These are phyloP conservation scores for Brachymystax lenok DNA, from an alignment of 2,797 vertebrate species.

Conservation along the genomic window DNA sequence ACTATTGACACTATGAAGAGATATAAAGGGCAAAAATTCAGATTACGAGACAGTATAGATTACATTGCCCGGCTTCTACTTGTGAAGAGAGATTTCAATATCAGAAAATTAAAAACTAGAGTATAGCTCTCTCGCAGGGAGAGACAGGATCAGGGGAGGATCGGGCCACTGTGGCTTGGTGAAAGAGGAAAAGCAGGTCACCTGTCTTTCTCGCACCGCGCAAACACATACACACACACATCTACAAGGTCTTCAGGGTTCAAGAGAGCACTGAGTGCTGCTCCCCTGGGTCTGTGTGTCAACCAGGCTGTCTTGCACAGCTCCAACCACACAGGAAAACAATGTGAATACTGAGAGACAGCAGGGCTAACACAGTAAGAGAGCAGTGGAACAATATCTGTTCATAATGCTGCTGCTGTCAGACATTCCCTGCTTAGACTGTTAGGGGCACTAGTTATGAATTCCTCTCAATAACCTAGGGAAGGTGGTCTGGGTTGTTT, in stretches of 20 bases:
- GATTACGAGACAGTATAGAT: background rate
- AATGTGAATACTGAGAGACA: conserved; percentile 1
- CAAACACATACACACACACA: background rate
- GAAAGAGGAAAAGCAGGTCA: background rate
- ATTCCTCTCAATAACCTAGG: background rate
- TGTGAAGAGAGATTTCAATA: background rate
- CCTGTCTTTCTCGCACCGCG: background rate
- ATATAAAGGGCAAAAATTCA: background rate
- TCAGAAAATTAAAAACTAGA: background rate
- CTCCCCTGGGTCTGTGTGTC: background rate
- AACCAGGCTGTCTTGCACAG: conserved; percentile 21
- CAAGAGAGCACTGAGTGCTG: background rate
- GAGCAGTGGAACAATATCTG: background rate
- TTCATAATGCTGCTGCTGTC: background rate
- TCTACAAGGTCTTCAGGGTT: background rate
- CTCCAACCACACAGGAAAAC: conserved; percentile 1
- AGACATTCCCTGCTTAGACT: background rate
- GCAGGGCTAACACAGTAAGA: background rate
- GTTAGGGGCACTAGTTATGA: background rate
- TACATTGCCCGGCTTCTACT: background rate
- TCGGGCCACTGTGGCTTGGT: background rate
- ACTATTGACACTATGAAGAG: background rate
- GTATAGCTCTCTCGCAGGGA: background rate
- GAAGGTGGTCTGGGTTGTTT: background rate
- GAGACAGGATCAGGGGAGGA: background rate